Conservation (phyloP, 2,888 invertebrate species). For the Phorcus lineatus region DNA sequence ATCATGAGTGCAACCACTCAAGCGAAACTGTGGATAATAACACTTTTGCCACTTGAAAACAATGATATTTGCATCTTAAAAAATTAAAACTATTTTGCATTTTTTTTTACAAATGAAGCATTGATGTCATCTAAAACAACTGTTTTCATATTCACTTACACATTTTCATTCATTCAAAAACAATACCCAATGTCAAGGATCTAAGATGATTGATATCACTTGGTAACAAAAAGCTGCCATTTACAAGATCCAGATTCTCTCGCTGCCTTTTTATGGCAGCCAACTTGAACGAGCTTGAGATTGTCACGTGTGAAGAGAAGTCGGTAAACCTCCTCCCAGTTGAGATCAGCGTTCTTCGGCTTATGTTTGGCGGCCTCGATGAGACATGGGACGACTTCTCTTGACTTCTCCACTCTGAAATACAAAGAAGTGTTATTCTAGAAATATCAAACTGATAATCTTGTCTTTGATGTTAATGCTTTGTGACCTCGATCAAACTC, state of each 20-base stretch:
- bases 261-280: slow-evolving; percentile 68
- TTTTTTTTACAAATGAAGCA: too few relatives aligned
- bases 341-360: slow-evolving; percentile 53
- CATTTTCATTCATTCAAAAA: too few relatives aligned
- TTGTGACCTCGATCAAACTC: neutral
- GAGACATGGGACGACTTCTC: slow-evolving; percentile 63
- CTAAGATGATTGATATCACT: neutral
- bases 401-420: slow-evolving; percentile 68
- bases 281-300: slow-evolving; percentile 66
- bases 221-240: neutral
- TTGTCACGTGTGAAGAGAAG: slow-evolving; percentile 63
- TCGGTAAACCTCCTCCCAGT: slow-evolving; percentile 57
- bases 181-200: too few relatives aligned
- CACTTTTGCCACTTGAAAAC: too few relatives aligned
- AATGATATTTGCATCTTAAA: too few relatives aligned
- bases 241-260: slow-evolving; percentile 29
- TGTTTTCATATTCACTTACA: too few relatives aligned
- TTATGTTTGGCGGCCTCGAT: slow-evolving; percentile 60
- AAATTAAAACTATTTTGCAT: too few relatives aligned
- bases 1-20: too few relatives aligned
- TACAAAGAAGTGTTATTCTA: neutral
- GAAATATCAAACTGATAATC: too few relatives aligned
- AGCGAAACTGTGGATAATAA: too few relatives aligned
- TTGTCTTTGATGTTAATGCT: too few relatives aligned
- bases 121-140: too few relatives aligned